Evolutionary conservation across 2,797 vertebrate genomes (phyloP), one percentile per base, ranked within the genome.

Genomic region (Cirrhinus molitorella): DNA sequence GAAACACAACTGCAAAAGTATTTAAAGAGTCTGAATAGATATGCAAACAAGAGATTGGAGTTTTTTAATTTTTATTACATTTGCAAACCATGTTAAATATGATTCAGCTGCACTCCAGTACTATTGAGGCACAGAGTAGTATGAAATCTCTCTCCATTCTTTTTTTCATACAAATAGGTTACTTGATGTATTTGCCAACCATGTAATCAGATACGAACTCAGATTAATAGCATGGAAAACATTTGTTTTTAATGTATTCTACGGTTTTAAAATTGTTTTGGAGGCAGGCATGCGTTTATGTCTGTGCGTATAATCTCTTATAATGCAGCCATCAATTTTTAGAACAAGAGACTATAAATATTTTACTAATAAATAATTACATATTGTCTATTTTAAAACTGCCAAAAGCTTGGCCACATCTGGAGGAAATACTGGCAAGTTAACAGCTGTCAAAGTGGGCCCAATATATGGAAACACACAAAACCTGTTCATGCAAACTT

Each of bases 21-120:
- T 59, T 59, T 13, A 61, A 25, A 28, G 14, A 28, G 13, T 14
- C 14, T 28, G 13, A 68, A 43, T 68, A 68, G 37, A 45, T 45
- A 13, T 70, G n/a, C 67, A 45, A 25, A 45, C 40, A 68, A 68
- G 40, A 70, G 40, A 45, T 45, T 6, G 7, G 37, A 68, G 63
- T 37, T 67, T 11, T 67, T n/a, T 68, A n/a, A 68, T 68, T 43
- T 68, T 68, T 43, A 43, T 45, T 45, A 68, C 67, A 70, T 70
- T 70, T 70, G 40, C n/a, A 70, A 47, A 45, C 43, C n/a, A 70
- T 25, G 40, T 25, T 25, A 70, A 70, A 45, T 45, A 23, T 43
- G 21, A 68, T 45, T 14, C n/a, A 68, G 5, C 40, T 16, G 7
- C n/a, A 45, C 31, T 66, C 63, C 63, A 12, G 34, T 21, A 12